Conservation (phyloP, 2,113 vertebrate species). For the Ornithorhynchus anatinus region DNA sequence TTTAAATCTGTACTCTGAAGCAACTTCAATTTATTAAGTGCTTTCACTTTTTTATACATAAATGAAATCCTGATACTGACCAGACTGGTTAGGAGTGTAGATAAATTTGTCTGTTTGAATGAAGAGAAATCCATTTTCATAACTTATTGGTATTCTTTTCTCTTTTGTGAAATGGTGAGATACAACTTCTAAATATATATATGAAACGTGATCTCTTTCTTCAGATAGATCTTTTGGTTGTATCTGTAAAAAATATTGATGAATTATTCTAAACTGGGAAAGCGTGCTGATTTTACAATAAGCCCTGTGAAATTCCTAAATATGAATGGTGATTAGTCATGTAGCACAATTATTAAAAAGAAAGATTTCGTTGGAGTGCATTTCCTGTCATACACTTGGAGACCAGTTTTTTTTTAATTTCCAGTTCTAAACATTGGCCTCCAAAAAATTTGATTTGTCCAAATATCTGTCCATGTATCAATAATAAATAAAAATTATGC, state of each 20-base stretch:
- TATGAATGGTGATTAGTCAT: no score
- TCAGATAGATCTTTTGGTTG: slow-evolving; percentile 67
- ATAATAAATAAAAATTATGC: no score
- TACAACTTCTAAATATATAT: slow-evolving; percentile 79
- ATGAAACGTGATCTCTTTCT: slow-evolving; percentile 15
- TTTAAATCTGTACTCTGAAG: not conserved
- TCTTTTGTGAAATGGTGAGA: slow-evolving; percentile 75
- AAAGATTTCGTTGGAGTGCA: no score
- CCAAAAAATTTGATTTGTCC: no score
- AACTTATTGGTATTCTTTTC: slow-evolving; percentile 74
- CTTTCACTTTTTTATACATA: not conserved
- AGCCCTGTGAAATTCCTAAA: no score
- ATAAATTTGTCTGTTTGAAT: slow-evolving; percentile 91
- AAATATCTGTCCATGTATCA: no score
- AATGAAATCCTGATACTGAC: slow-evolving; percentile 57
- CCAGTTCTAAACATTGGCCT: no score
- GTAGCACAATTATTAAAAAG: no score
- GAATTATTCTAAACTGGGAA: not conserved
- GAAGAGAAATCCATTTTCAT: slow-evolving; percentile 88
- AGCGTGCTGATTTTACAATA: not conserved
- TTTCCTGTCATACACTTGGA: no score
- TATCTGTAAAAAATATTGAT: slow-evolving; percentile 66
- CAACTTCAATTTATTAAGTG: not conserved
- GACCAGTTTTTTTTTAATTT: no score
- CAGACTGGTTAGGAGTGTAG: slow-evolving; percentile 88